Evolutionary conservation across 2,797 vertebrate species (phyloP).

Genomic region (Gallinago nigripennis): DNA sequence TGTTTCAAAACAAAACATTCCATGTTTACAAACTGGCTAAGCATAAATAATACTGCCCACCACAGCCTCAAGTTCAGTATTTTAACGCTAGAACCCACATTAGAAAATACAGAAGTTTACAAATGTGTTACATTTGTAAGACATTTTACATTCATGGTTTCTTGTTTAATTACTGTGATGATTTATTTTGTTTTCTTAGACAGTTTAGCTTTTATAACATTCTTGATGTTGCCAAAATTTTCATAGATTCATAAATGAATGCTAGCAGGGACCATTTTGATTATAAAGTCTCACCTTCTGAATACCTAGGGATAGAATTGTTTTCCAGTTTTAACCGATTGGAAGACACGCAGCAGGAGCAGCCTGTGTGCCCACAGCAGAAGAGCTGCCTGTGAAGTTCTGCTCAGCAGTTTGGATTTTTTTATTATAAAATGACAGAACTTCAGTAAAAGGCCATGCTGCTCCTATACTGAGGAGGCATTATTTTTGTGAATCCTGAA

Average conservation of each 20-base stretch:
- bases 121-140: neutral
- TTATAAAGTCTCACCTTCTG: neutral
- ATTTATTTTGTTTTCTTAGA: neutral
- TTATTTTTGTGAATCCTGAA: neutral
- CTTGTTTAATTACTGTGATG: slow-evolving; percentile 19
- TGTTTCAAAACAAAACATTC: slow-evolving; percentile 96
- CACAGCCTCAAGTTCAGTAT: neutral
- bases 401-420: neutral
- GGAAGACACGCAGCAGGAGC: neutral
- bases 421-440: neutral
- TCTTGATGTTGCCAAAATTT: neutral
- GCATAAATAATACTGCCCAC: slow-evolving; percentile 43
- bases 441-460: neutral
- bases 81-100: neutral
- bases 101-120: slow-evolving; percentile 50
- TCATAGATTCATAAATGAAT: neutral
- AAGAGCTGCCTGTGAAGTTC: neutral
- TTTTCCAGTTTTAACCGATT: neutral
- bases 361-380: neutral
- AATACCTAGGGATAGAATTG: neutral
- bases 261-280: neutral
- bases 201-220: slow-evolving; percentile 20
- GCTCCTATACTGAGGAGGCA: neutral
- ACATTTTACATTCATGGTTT: neutral
- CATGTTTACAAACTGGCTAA: slow-evolving; percentile 88